Percentiles rank a stretch among this genome's conserved stretches.
These are phyloP conservation scores for Elephantulus edwardii DNA, from an alignment of 2,113 vertebrate genomes.

Conservation along the genomic window DNA sequence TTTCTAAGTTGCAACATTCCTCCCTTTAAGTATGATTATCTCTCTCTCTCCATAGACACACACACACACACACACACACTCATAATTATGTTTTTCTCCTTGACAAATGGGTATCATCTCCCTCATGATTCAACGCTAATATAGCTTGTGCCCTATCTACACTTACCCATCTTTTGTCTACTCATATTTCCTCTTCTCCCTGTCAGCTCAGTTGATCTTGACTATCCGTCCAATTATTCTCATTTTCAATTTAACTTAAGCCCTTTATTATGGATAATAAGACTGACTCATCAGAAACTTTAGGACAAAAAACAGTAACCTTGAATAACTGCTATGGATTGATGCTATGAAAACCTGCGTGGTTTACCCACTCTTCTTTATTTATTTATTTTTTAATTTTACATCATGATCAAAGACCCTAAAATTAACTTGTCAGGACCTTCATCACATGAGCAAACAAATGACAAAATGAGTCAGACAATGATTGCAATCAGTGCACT, in stretches of 20 bases:
- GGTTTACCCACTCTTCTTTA: neutral
- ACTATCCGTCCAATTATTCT: neutral
- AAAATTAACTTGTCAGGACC: slow-evolving; percentile 12
- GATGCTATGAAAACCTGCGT: slow-evolving; percentile 24
- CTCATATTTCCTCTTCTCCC: neutral
- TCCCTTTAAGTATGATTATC: neutral
- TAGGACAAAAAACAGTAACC: neutral
- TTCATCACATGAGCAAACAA: neutral
- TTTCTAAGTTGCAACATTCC: neutral
- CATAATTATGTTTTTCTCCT: neutral
- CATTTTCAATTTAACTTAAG: neutral
- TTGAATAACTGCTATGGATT: neutral
- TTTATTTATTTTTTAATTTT: slow-evolving; percentile 39
- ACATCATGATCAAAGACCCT: slow-evolving; percentile 35
- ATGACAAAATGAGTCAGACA: neutral
- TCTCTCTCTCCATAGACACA: neutral
- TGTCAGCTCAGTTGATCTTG: neutral
- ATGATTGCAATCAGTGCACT: neutral
- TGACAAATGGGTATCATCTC: neutral
- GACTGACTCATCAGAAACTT: neutral
- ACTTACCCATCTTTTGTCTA: neutral
- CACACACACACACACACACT: neutral
- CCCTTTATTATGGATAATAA: neutral
- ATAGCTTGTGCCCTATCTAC: neutral
- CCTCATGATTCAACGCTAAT: neutral